Conservation (phyloP, 2,797 vertebrate genomes). For the Eptatretus atami region DNA sequence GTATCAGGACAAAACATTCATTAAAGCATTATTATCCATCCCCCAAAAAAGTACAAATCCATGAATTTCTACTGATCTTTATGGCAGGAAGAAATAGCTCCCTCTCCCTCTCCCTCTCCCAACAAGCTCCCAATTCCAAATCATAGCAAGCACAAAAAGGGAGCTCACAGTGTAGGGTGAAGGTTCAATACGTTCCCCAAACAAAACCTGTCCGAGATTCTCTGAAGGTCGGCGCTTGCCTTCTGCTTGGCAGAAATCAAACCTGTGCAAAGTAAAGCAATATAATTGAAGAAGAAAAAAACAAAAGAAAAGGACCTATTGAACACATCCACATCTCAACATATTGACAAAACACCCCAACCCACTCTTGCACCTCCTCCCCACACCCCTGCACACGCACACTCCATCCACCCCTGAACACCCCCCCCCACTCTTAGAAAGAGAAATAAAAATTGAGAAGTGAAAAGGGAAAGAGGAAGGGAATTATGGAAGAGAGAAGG, state of each 20-base stretch:
- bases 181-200: conserved; percentile 60
- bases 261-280: conserved; percentile 17
- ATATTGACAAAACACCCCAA: too few relatives aligned
- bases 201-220: conserved; percentile 65
- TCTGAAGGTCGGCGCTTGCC: conserved; percentile 45
- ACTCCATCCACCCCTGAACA: too few relatives aligned
- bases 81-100: background rate
- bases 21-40: background rate
- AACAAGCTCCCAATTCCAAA: too few relatives aligned
- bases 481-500: too few relatives aligned
- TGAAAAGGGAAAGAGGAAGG: too few relatives aligned
- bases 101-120: too few relatives aligned
- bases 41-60: background rate
- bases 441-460: too few relatives aligned
- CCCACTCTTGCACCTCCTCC: too few relatives aligned
- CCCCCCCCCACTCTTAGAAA: too few relatives aligned
- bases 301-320: background rate
- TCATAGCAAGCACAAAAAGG: too few relatives aligned
- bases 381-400: too few relatives aligned
- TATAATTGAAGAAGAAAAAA: background rate
- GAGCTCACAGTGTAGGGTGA: conserved; percentile 51
- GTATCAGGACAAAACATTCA: too few relatives aligned
- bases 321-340: background rate
- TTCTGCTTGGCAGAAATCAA: conserved; percentile 47
- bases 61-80: background rate